Conservation (phyloP, 2,888 invertebrate genomes). For the Latrodectus hesperus region DNA sequence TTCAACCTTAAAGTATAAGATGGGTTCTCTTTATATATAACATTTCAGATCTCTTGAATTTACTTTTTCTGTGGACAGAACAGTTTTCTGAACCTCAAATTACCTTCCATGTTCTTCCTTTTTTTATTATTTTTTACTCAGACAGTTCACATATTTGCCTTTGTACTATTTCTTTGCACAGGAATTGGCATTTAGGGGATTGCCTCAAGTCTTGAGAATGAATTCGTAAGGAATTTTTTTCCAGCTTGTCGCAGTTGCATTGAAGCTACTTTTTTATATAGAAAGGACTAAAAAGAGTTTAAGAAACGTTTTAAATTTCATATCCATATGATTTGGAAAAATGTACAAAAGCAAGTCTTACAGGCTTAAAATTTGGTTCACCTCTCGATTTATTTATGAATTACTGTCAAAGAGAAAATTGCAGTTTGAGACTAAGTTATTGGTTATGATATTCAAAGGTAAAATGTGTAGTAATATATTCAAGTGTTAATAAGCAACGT, state of each 20-base stretch:
- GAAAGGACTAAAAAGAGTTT: no score
- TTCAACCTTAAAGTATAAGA: not conserved
- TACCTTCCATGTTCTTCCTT: conserved; percentile 14
- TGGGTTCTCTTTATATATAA: conserved; percentile 20
- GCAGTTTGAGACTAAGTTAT: no score
- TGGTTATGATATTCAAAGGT: no score
- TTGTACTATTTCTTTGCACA: conserved; percentile 8
- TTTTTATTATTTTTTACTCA: conserved; percentile 8
- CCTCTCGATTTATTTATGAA: no score
- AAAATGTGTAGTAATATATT: no score
- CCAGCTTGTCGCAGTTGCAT: not conserved
- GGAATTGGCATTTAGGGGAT: conserved; percentile 21
- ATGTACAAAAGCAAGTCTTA: no score
- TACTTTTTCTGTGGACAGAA: conserved; percentile 6
- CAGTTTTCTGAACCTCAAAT: conserved; percentile 19
- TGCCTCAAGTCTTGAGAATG: not conserved
- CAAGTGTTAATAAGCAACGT: no score
- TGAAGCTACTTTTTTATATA: no score
- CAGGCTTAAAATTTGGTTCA: no score
- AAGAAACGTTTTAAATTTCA: no score
- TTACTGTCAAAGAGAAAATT: no score
- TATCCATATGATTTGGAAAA: no score
- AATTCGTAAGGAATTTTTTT: not conserved
- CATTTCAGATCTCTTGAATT: conserved; percentile 21
- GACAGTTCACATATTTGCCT: conserved; percentile 27